Base-by-base conservation (phyloP, 1,140 invertebrate genomes). In the Acyrthosiphon pisum region DNA sequence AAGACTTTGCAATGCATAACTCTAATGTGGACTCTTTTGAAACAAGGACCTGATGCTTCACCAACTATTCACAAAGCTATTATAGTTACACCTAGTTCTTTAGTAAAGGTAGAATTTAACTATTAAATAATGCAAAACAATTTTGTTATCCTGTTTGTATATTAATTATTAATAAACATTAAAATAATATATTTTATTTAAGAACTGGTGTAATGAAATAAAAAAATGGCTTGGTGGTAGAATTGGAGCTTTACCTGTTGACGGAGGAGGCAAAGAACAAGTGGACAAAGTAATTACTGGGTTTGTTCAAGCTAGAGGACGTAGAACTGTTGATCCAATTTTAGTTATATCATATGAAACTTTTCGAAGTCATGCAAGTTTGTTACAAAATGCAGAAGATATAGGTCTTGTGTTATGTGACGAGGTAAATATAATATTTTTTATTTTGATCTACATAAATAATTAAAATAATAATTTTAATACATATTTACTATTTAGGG, bases 141-240 rank as follows among this genome's bases (percentile, higher is more conserved):
- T 44, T 84, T 84, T 23, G 20, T 22, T 84, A 44, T 84, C 84
- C 4, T 86, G 11, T n/a, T 46, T 56, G 18, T 89, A 56, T 18
- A 35, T 48, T 90, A 18, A 30, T 44, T 90, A 30, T 68, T 44
- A n/a, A 60, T 60, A 44, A 50, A 41, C 14, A 48, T 88, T 88
- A 48, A 90, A 30, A 76, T 86, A 53, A 90, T 89, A 81, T 87
- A 81, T 83, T 94, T 94, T 93, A 87, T 94, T 94, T 53, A 94
- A 97, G 96, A 99, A 99, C 96, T 99, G 99, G 99, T 98, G 98
- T 94, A 99, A 99, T 95, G 99, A 99, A 96, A 99, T 99, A 93
- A 96, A 97, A 35, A 99, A 99, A 95, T 99, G 99, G 99, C 95
- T 99, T 1, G 97, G 96, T 26, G 97, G 97, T 48, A 96, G 98